A percentile compares a stretch with the other conserved stretches of the same genome.
These are phyloP conservation scores for Melopsittacus undulatus DNA, from an alignment of 2,797 vertebrate genomes.

Conservation along the genomic window DNA sequence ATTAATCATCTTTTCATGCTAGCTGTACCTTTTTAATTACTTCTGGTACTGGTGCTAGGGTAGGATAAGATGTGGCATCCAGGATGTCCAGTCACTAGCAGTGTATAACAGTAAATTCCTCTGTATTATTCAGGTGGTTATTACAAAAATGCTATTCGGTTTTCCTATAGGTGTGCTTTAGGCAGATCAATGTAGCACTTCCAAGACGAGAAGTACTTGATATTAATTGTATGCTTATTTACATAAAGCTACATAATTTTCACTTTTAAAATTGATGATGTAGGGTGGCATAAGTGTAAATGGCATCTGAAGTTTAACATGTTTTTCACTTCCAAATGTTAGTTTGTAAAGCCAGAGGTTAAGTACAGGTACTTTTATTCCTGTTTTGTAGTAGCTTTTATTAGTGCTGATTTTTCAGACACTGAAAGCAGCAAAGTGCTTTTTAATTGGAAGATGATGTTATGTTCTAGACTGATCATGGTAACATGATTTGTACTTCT, in stretches of 20 bases:
- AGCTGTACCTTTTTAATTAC: not conserved
- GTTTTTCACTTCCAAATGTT: not conserved
- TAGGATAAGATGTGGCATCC: not conserved
- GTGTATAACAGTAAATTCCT: not conserved
- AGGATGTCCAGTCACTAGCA: not conserved
- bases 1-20: not conserved
- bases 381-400: not conserved
- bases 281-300: not conserved
- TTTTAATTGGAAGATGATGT: not conserved
- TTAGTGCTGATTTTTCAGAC: not conserved
- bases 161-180: not conserved
- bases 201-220: not conserved
- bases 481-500: not conserved
- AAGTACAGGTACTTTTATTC: not conserved
- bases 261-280: not conserved
- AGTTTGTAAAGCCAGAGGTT: not conserved
- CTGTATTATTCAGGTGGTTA: not conserved
- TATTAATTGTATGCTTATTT: not conserved
- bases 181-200: not conserved
- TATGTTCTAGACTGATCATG: not conserved
- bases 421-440: not conserved
- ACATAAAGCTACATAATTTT: not conserved
- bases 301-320: not conserved
- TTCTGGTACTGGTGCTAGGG: not conserved
- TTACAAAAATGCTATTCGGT: not conserved